Base-by-base conservation (phyloP, 2,888 invertebrate genomes). In the Lottia gigantea region DNA sequence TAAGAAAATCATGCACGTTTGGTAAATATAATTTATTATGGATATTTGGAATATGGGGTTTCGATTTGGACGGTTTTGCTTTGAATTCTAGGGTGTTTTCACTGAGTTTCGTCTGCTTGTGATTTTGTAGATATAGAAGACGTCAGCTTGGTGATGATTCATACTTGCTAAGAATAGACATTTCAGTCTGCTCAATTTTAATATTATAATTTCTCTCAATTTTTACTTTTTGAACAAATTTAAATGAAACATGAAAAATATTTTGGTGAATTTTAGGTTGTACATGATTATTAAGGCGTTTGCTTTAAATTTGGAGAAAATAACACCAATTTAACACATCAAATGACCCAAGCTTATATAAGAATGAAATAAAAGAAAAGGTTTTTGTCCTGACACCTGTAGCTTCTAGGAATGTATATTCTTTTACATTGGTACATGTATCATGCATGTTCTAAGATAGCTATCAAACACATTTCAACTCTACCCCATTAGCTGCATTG, bases 131-230 rank as follows among this genome's bases (percentile, higher is more conserved):
- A 40, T 31, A 40, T 6, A 40, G 55, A 55, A 19, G 19, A 55
- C 55, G 55, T 55, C 55, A 55, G 23, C 55, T 11, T 12, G 14
- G 23, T 23, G 55, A 55, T 55, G 55, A 55, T 55, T 55, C 55
- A 55, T 55, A 23, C 55, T 23, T 55, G 23, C 55, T 55, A 55
- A 55, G 55, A 55, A 55, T 55, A 55, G 55, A 55, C 23, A 55
- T 19, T 23, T 19, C 19, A 55, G 55, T 11, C 55, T 23, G 55
- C 55, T 23, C 19, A 55, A 55, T 55, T 55, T 55, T 55, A 55
- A 55, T 55, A 55, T 55, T 55, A 55, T 55, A 55, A 55, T 55
- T 55, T 55, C 40, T 55, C 55, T 23, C 55, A 55, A 55, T 55
- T 55, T 55, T 55, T 14, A 55, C 19, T 55, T 23, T 55, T 55